Evolutionary conservation across 2,888 invertebrate genomes (phyloP), one percentile per base, ranked within the genome.

Genomic region (Agrotis segetum): DNA sequence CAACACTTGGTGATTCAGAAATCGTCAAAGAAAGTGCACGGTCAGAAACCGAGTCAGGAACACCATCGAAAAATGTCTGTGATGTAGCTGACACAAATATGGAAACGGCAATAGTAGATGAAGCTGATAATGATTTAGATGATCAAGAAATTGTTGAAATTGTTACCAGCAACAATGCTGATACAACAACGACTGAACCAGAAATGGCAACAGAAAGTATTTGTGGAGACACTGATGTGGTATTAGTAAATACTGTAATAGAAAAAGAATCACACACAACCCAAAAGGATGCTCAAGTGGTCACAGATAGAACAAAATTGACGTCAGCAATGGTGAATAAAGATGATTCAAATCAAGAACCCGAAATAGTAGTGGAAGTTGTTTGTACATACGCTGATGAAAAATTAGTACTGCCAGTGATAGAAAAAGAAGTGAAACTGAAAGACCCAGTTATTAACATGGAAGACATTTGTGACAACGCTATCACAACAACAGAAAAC

Each of bases 311-410:
- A 3, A 34, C 13, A 52, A 47, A 24, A 14, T 17, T 52, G 17
- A 21, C 11, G 5, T 52, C 72, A 34, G 21, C 34, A 13, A 61
- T 16, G 16, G n/a, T 61, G 6, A 46, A 61, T 21, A 46, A 61
- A 34, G n/a, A 16, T 46, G 44, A 71, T 21, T 21, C n/a, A 21
- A 61, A 46, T 46, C 4, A n/a, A 71, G 73, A 74, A 67, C 24
- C 74, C 13, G 74, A 74, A 74, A 44, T 68, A 60, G 68, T 74
- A 5, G n/a, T 72, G 50, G 72, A 72, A 72, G 67, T 67, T 16
- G 19, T 67, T 72, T 72, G 72, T 40, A 47, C 50, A 59, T 67
- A 67, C 14, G 74, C 72, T 19, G 50, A 72, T 67, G 50, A 67
- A 40, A 52, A 74, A 59, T 17, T 74, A 24, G 14, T 66, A 47